phyloP scores from a whole-genome alignment of 2,113 vertebrate genomes.

The Dinomys branickii region DNA sequence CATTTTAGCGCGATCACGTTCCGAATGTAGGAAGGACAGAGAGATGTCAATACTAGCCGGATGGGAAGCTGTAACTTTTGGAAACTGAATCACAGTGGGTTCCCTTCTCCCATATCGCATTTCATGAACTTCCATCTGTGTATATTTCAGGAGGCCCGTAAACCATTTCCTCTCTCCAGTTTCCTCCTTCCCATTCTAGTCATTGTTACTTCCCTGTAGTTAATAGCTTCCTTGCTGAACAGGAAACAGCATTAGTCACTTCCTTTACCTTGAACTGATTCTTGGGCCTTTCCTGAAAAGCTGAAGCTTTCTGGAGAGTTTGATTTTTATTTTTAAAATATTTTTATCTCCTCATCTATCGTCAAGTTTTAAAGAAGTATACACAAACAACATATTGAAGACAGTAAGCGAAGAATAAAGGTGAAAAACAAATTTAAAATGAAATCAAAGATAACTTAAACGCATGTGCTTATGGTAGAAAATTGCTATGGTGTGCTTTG shows the following conservation, averaged over 20 bases:
- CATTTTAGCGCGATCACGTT: neutral
- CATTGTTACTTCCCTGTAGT: constrained; percentile 57
- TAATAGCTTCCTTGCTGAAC: constrained; percentile 50
- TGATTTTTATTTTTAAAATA: neutral
- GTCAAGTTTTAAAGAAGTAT: neutral
- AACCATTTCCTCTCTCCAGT: constrained; percentile 68
- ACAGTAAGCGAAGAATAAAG: neutral
- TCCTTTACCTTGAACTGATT: constrained; percentile 13
- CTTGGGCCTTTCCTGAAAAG: neutral
- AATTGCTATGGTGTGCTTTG: neutral
- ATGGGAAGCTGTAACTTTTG: neutral
- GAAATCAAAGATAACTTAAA: neutral
- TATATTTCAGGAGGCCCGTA: constrained; percentile 56
- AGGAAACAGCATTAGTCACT: neutral
- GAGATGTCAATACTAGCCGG: neutral
- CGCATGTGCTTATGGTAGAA: neutral
- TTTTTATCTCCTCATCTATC: no score
- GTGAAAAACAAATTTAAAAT: neutral
- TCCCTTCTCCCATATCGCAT: neutral
- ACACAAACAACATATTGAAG: neutral
- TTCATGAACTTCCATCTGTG: constrained; percentile 41
- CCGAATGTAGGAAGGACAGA: neutral
- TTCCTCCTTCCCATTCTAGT: constrained; percentile 64
- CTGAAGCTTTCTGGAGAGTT: neutral
- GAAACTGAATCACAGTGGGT: neutral